Conservation (phyloP, 2,797 vertebrate genomes). For the Takifugu ocellatus region DNA sequence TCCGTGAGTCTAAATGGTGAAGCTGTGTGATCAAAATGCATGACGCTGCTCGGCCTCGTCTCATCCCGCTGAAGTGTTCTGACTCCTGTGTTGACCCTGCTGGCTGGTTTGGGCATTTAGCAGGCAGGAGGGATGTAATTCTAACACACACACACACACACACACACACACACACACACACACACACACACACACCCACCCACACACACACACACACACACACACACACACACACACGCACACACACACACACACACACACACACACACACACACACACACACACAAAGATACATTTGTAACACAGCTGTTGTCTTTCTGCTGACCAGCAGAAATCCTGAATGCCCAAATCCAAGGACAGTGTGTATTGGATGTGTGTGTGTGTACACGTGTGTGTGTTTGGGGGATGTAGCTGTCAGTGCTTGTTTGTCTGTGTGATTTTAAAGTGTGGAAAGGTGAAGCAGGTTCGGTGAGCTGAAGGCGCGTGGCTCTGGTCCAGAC, state of each 20-base stretch:
- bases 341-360: too few relatives aligned
- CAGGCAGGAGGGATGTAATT: conserved; percentile 57
- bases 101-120: conserved; percentile 80
- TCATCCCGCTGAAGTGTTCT: conserved; percentile 71
- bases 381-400: conserved; percentile 34
- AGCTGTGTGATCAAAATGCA: conserved; percentile 63
- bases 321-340: conserved; percentile 85
- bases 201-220: conserved; percentile 31
- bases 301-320: conserved; percentile 58
- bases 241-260: conserved; percentile 30
- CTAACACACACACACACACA: conserved; percentile 22
- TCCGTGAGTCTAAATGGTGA: conserved; percentile 43
- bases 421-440: conserved; percentile 31
- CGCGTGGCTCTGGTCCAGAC: conserved; percentile 87
- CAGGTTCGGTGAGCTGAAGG: conserved; percentile 64
- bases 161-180: conserved; percentile 26
- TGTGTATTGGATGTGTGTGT: conserved; percentile 41
- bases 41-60: conserved; percentile 54
- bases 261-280: conserved; percentile 31
- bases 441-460: conserved; percentile 40
- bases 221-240: conserved; percentile 32
- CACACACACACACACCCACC: conserved; percentile 29
- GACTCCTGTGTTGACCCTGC: conserved; percentile 73
- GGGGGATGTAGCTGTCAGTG: conserved; percentile 16
- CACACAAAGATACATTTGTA: conserved; percentile 12